phyloP scores from a whole-genome alignment of 2,113 vertebrate genomes.

The Prionailurus bengalensis region DNA sequence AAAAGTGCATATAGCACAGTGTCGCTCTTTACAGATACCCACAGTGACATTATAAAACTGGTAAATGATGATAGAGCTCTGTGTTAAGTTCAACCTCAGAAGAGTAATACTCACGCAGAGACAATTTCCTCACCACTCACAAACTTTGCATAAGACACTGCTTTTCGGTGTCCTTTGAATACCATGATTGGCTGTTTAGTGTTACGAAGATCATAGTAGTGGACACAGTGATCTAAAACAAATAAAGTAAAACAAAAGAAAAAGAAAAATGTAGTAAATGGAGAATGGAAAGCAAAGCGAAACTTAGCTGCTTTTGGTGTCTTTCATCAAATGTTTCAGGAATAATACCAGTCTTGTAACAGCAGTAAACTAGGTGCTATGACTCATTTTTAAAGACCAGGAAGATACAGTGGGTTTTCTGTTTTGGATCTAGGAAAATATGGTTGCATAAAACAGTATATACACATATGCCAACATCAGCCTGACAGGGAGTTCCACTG shows the following conservation, averaged over 20 bases:
- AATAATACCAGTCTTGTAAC: background rate
- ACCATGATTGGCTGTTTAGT: constrained; percentile 99
- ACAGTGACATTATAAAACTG: background rate
- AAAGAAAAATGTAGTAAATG: background rate
- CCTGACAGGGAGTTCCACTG: background rate
- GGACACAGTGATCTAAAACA: constrained; percentile 97
- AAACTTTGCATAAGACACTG: constrained; percentile 99
- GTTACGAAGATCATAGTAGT: constrained; percentile 99
- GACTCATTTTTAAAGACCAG: constrained; percentile 22
- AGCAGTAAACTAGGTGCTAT: background rate
- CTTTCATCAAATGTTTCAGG: constrained; percentile 28
- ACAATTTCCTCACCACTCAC: constrained; percentile 99
- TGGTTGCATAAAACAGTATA: background rate
- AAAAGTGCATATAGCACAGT: background rate
- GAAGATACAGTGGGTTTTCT: background rate
- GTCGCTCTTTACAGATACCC: background rate
- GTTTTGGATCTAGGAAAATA: background rate
- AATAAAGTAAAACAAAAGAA: constrained; percentile 17
- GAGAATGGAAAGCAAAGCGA: background rate
- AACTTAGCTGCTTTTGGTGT: background rate
- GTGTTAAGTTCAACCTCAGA: background rate
- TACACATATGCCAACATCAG: background rate
- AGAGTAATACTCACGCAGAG: constrained; percentile 95
- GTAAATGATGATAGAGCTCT: background rate
- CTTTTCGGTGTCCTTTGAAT: constrained; percentile 99